Conservation (phyloP, 53 echinoderm and acorn worm genomes). For the Echinarachnius parma region DNA sequence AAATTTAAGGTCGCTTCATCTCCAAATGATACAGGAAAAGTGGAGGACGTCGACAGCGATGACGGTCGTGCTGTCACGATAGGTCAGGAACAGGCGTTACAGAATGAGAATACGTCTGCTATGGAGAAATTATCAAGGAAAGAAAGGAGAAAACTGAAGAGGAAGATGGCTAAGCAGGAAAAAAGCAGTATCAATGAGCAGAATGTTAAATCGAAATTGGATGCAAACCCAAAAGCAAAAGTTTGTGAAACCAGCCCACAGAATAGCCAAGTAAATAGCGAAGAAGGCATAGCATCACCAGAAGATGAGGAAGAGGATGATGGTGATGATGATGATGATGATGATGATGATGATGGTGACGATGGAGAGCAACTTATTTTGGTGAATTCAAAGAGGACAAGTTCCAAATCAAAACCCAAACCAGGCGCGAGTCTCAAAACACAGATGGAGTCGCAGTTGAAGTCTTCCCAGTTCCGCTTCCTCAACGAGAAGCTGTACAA, state of each 20-base stretch:
- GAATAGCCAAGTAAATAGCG: not conserved
- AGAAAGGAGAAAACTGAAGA: conserved; percentile 15
- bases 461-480: conserved; percentile 76
- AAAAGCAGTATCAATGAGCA: not conserved
- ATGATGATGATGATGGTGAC: conserved; percentile 3
- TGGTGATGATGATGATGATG: not conserved
- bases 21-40: not conserved
- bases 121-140: conserved; percentile 5
- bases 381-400: conserved; percentile 3
- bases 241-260: not conserved
- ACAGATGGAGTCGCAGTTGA: conserved; percentile 66
- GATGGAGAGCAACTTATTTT: no score
- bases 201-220: not conserved
- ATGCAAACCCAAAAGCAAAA: not conserved
- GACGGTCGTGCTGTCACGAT: not conserved
- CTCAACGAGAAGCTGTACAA: conserved; percentile 86
- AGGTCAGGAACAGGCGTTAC: no score
- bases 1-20: conserved; percentile 54
- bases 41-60: not conserved
- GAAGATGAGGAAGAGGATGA: conserved; percentile 20
- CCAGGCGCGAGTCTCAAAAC: conserved; percentile 36
- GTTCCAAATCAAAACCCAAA: conserved; percentile 13
- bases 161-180: conserved; percentile 26
- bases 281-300: no score
- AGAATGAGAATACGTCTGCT: not conserved